Evolutionary conservation across 2,113 vertebrate genomes (phyloP), one percentile per base, ranked within the genome.

Genomic region (Trochalopteron elliotii): DNA sequence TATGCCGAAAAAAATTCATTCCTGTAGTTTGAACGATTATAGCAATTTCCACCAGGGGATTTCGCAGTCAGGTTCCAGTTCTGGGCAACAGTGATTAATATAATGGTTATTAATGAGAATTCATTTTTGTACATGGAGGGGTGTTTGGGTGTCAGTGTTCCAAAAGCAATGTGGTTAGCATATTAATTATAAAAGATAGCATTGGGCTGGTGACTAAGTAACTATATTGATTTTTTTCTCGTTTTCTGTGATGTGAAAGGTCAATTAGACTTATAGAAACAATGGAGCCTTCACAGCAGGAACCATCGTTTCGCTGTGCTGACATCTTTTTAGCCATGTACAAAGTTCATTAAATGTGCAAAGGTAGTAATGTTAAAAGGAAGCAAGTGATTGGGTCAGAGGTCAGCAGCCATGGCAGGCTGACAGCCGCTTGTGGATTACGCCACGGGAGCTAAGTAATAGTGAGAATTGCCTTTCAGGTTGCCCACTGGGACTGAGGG

Each of bases 21-120:
- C 98, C 98, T 95, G 98, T 98, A 99, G 98, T 99, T 99, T 99
- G 98, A 98, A 99, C 98, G 98, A 99, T 99, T 99, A 99, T 98
- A 99, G 98, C 98, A 99, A 99, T 99, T 99, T 99, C 99, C 98
- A 99, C 99, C 97, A 97, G 98, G 99, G 99, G 99, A 99, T 98
- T 99, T 99, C 98, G 77, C 99, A 99, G 99, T 98, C 98, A 99
- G 99, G 98, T 98, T 99, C 99, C 98, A 98, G 98, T 99, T 98
- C 98, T 98, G 98, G 98, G 99, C 98, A 98, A 98, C 98, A 99
- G 98, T 99, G 98, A 99, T 99, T 99, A 99, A 99, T 99, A 98
- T 98, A 99, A 98, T 97, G 97, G 98, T 99, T 98, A 98, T 98
- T 99, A 99, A 99, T 99, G 99, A 98, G 98, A 98, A 99, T 98